Conservation (phyloP, 2,888 invertebrate species). For the Dendrolimus pini region DNA sequence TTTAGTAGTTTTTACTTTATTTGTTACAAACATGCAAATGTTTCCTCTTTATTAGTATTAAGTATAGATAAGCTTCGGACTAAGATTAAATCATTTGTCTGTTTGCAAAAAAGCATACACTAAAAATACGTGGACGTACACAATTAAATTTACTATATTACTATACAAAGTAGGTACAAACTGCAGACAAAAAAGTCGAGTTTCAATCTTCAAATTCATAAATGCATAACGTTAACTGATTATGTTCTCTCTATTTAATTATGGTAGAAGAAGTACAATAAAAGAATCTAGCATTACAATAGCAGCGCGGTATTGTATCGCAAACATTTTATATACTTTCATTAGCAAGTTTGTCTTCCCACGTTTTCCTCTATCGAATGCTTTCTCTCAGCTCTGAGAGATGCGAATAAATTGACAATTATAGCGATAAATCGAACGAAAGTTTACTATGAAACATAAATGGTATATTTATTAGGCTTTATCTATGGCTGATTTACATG, state of each 20-base stretch:
- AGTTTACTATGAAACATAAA: conserved; percentile 23
- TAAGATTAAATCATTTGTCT: no score
- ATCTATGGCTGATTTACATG: no score
- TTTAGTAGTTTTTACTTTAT: no score
- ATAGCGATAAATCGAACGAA: conserved; percentile 45
- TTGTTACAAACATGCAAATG: no score
- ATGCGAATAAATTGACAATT: conserved; percentile 56
- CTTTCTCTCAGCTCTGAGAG: conserved; percentile 46
- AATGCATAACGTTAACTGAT: conserved; percentile 31
- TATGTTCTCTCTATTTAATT: conserved; percentile 2
- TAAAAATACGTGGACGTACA: no score
- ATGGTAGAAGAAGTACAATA: conserved; percentile 42
- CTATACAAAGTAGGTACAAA: no score
- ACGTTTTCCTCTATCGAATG: conserved; percentile 67
- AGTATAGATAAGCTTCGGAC: no score
- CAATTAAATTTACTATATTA: no score
- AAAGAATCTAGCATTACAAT: conserved; percentile 48
- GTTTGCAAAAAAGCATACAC: no score
- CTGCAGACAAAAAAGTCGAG: no score
- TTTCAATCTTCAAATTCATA: conserved; percentile 6
- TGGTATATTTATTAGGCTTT: no score
- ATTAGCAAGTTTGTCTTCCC: conserved; percentile 44
- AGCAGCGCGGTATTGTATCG: conserved; percentile 38
- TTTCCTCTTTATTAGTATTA: no score
- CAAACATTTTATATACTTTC: conserved; percentile 51